phyloP scores from a whole-genome alignment of 2,113 vertebrate species.

The Ramphastos sulfuratus region DNA sequence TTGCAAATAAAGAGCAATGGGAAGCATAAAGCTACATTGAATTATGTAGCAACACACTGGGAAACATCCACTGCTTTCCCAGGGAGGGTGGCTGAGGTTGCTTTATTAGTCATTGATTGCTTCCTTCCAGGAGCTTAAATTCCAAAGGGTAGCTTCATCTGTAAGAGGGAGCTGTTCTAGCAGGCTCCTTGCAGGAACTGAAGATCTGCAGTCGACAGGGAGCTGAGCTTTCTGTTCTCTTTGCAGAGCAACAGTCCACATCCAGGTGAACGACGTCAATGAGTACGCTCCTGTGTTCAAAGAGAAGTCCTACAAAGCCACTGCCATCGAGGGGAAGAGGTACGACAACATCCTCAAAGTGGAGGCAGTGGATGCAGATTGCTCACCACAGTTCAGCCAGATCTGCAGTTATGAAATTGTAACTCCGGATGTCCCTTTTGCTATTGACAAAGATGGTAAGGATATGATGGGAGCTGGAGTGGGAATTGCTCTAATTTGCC shows the following conservation, averaged over 20 bases:
- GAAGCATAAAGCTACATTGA: neutral
- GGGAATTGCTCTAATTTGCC: neutral
- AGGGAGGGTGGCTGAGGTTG: neutral
- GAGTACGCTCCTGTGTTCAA: constrained; percentile 95
- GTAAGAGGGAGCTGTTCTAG: neutral
- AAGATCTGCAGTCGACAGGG: neutral
- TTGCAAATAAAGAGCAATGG: neutral
- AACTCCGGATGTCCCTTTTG: constrained; percentile 92
- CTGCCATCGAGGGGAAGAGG: constrained; percentile 86
- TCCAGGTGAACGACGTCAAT: constrained; percentile 96
- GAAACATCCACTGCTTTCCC: neutral
- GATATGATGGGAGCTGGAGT: fast-evolving
- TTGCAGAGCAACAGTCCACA: constrained; percentile 92
- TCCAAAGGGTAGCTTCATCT: neutral
- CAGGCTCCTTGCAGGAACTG: neutral
- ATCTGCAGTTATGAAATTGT: constrained; percentile 97
- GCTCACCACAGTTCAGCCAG: constrained; percentile 98
- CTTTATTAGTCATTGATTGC: neutral
- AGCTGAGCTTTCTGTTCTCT: neutral
- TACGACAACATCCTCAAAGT: constrained; percentile 88
- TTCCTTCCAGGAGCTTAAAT: neutral
- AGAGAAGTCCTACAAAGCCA: constrained; percentile 96
- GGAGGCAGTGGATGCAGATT: constrained; percentile 95
- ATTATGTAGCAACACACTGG: neutral
- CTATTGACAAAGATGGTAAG: constrained; percentile 94